Conservation (phyloP, 2,888 invertebrate species). For the Yponomeuta plumbellus region DNA sequence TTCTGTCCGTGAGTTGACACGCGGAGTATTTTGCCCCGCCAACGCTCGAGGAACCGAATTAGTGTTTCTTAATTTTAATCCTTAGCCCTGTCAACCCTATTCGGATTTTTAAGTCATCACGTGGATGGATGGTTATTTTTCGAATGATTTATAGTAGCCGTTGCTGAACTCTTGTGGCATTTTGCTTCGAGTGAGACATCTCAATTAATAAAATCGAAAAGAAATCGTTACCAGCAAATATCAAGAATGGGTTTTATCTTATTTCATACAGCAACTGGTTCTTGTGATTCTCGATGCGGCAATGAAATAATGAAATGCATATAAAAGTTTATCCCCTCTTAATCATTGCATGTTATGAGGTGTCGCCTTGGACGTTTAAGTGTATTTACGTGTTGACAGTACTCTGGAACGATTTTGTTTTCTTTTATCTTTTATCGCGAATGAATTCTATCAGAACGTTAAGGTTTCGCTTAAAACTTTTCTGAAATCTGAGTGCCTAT, state of each 20-base stretch:
- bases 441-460: not conserved
- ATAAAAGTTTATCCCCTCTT: not conserved
- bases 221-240: not conserved
- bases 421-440: constrained; percentile 30
- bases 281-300: not conserved
- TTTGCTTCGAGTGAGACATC: not conserved
- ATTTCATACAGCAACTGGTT: not conserved
- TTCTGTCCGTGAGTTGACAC: constrained; percentile 59
- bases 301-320: not conserved
- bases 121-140: constrained; percentile 4
- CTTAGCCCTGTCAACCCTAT: constrained; percentile 23
- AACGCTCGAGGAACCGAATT: constrained; percentile 40
- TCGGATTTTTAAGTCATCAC: constrained; percentile 9
- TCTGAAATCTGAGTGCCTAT: too few species aligned
- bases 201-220: not conserved
- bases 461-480: not conserved
- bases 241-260: not conserved
- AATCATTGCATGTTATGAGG: constrained; percentile 29
- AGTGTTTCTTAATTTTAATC: constrained; percentile 49
- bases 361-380: constrained; percentile 41
- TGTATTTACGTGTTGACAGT: constrained; percentile 48
- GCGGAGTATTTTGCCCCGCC: constrained; percentile 30
- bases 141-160: constrained; percentile 10
- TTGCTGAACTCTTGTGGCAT: not conserved
- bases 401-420: constrained; percentile 33